Evolutionary conservation across 2,113 vertebrate genomes (phyloP).

Genomic region (Petromus typicus): DNA sequence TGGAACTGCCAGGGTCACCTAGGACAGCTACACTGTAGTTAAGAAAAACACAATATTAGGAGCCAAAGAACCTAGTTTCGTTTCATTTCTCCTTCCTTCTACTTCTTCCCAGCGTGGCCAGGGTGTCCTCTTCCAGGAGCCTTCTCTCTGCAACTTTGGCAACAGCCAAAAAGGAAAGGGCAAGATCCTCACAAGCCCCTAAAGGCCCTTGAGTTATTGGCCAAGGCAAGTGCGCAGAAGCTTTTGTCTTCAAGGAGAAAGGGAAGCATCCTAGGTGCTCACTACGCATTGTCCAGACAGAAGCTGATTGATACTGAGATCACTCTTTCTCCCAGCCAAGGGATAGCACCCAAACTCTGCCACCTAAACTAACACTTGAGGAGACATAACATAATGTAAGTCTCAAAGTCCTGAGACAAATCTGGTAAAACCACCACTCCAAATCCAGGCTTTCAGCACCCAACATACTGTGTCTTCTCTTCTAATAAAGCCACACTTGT

Average conservation of each 20-base stretch:
- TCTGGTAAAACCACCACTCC: background rate
- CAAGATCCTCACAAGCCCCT: background rate
- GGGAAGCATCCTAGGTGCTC: no score
- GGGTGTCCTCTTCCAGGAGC: background rate
- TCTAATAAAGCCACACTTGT: background rate
- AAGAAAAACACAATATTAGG: background rate
- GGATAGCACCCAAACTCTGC: background rate
- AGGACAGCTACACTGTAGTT: background rate
- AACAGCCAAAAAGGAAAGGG: background rate
- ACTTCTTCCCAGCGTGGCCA: background rate
- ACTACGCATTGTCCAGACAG: background rate
- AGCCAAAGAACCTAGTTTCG: background rate
- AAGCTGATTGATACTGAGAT: background rate
- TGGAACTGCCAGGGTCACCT: background rate
- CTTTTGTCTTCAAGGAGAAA: background rate
- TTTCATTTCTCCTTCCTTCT: background rate
- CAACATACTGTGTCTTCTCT: background rate
- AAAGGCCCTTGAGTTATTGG: background rate
- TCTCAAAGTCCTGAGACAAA: background rate
- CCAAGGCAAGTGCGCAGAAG: background rate
- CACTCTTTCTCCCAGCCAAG: background rate
- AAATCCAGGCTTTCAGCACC: background rate
- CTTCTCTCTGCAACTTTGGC: background rate
- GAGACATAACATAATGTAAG: background rate
- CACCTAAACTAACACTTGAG: background rate